Percentiles rank a stretch among this genome's conserved stretches.
phyloP scores from a whole-genome alignment of 2,888 invertebrate species.

The Micropterix aruncella region DNA sequence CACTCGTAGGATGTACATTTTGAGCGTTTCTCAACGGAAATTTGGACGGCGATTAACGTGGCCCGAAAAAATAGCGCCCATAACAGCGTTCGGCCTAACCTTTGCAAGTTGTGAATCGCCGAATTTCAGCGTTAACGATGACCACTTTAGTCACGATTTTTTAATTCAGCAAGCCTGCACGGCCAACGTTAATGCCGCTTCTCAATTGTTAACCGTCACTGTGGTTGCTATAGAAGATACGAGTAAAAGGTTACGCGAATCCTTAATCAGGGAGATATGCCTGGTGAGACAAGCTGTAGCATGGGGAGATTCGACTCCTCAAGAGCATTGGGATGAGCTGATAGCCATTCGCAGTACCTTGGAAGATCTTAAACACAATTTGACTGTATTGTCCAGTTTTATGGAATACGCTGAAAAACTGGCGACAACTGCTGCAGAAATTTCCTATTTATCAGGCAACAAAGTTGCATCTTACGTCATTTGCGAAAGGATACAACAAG shows the following conservation, averaged over 20 bases:
- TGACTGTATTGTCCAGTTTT: conserved; percentile 29
- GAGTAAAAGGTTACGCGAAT: conserved; percentile 32
- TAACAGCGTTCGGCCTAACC: not conserved
- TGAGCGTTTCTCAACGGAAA: not conserved
- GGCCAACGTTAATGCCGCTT: conserved; percentile 37
- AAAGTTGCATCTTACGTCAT: conserved; percentile 36
- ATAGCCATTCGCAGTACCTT: conserved; percentile 28
- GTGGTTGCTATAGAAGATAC: conserved; percentile 39
- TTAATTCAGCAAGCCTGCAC: conserved; percentile 38
- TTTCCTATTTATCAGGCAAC: conserved; percentile 38
- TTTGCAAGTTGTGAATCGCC: not conserved
- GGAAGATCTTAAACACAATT: conserved; percentile 31
- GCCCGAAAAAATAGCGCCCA: not conserved
- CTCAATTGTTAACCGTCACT: conserved; percentile 37
- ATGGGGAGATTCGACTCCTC: conserved; percentile 34
- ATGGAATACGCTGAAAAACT: conserved; percentile 42
- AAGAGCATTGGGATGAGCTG: conserved; percentile 34
- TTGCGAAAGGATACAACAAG: conserved; percentile 36
- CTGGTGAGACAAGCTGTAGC: conserved; percentile 31
- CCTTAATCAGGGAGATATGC: conserved; percentile 28
- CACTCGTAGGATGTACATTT: not conserved
- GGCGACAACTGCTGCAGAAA: conserved; percentile 37
- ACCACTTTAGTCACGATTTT: conserved; percentile 33
- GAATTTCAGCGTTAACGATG: conserved; percentile 10
- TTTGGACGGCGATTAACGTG: not conserved